These are phyloP conservation scores for Lordiphosa mommai DNA, from an alignment of 1,140 invertebrate species.

Conservation along the genomic window DNA sequence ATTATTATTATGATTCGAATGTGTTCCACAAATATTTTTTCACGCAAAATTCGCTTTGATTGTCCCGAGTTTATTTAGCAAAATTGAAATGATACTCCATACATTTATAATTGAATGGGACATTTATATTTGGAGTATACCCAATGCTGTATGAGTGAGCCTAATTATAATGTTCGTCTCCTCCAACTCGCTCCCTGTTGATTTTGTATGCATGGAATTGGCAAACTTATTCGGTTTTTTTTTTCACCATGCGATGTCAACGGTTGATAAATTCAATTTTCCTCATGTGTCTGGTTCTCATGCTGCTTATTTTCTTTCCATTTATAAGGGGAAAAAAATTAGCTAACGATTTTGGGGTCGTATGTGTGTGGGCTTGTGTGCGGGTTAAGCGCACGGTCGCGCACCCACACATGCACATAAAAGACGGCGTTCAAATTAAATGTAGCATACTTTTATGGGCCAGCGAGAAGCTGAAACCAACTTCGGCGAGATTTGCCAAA, in stretches of 20 bases:
- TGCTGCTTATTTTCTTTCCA: conserved; percentile 63
- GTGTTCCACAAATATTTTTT: conserved; percentile 1
- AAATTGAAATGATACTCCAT: background rate
- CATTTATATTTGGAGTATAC: too few species aligned
- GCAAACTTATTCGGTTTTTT: background rate
- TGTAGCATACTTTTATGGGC: conserved; percentile 67
- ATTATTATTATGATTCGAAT: conserved; percentile 19
- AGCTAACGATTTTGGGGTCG: background rate
- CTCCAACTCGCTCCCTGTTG: background rate
- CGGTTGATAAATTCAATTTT: conserved; percentile 71
- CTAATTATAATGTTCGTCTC: too few species aligned
- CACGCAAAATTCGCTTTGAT: background rate
- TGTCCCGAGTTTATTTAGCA: background rate
- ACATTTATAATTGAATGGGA: background rate
- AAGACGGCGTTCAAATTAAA: conserved; percentile 42
- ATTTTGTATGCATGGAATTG: conserved; percentile 5
- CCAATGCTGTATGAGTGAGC: too few species aligned
- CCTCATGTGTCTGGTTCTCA: conserved; percentile 35
- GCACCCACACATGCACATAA: conserved; percentile 54
- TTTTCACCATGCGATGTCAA: conserved; percentile 31
- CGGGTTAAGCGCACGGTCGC: conserved; percentile 59
- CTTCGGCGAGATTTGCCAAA: conserved; percentile 16
- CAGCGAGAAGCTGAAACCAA: conserved; percentile 21
- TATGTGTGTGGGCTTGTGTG: background rate
- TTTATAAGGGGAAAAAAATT: conserved; percentile 30